Evolutionary conservation across 2,797 vertebrate genomes (phyloP), one percentile per base, ranked within the genome.

Genomic region (Sebastes dallii): DNA sequence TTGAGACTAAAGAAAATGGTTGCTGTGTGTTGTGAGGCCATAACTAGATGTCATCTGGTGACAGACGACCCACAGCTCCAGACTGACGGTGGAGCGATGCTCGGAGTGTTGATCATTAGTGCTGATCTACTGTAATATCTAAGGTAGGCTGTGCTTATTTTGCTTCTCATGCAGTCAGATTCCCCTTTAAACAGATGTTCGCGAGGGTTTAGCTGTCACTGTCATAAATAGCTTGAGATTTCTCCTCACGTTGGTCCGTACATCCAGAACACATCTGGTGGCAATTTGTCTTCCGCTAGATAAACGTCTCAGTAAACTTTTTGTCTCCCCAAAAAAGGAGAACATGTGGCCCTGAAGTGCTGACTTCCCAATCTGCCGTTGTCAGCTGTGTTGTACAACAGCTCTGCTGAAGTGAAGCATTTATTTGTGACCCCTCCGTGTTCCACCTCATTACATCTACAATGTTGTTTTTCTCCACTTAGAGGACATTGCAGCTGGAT

Each of bases 371-470:
- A 76, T 89, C 62, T 92, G 76, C 86, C 25, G 32, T 25, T 87
- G 91, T 94, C 92, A 92, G 93, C 91, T 80, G 85, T 77, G 89
- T 91, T 70, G 87, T 83, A 81, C 85, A 77, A 71, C 81, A 72
- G 80, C 80, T 86, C 83, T 86, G 84, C 88, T 90, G 88, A 91
- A 92, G 89, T 89, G 83, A 91, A 89, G 90, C 86, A 30, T 91
- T 90, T 94, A 82, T 94, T 82, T 89, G 85, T 90, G 92, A 93
- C 86, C 88, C 80, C 76, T 85, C 88, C 80, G 42, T 27, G 90
- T 95, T 95, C 91, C 91, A 86, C 90, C 90, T 90, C 93, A 95
- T 95, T 95, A 94, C 92, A 81, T 93, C 82, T 77, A 77, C 87
- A 74, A 84, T 94, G 83, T 92, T 90, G 72, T 91, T 91, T 88